Conservation (phyloP, 2,797 vertebrate genomes). For the Acropternis orthonyx region DNA sequence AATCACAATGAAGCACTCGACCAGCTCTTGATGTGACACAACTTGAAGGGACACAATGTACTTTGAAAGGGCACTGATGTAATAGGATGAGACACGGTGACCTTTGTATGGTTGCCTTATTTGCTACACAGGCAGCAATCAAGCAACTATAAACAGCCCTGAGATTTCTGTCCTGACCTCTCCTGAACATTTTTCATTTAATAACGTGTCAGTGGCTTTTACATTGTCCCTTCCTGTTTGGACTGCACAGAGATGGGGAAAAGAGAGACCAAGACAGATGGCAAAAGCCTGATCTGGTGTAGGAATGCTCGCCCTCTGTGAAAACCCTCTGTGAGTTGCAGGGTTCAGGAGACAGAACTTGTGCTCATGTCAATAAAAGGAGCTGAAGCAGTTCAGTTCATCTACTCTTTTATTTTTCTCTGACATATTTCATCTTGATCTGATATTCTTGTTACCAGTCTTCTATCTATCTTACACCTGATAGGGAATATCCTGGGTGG, state of each 20-base stretch:
- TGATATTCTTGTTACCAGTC: not conserved
- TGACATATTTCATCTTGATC: not conserved
- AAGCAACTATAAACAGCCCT: slow-evolving; percentile 62
- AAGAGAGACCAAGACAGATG: not conserved
- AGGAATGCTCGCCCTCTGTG: not conserved
- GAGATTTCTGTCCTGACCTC: slow-evolving; percentile 58
- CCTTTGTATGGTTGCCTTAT: slow-evolving; percentile 66
- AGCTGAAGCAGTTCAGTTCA: not conserved
- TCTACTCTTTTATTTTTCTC: not conserved
- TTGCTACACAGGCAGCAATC: slow-evolving; percentile 60
- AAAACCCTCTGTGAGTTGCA: not conserved
- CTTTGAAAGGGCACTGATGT: slow-evolving; percentile 69
- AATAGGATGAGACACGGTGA: slow-evolving; percentile 67
- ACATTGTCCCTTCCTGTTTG: slow-evolving; percentile 24
- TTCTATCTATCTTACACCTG: not conserved
- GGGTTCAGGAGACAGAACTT: not conserved
- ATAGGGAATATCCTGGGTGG: not conserved
- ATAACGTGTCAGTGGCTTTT: slow-evolving; percentile 57
- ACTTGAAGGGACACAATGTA: slow-evolving; percentile 67
- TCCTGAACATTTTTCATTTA: slow-evolving; percentile 59
- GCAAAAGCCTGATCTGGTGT: not conserved
- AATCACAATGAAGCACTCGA: slow-evolving; percentile 54
- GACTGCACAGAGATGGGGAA: not conserved
- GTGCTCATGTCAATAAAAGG: not conserved
- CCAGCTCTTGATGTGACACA: slow-evolving; percentile 60